phyloP scores from a whole-genome alignment of 2,113 vertebrate species.

The Apeltes quadracus region DNA sequence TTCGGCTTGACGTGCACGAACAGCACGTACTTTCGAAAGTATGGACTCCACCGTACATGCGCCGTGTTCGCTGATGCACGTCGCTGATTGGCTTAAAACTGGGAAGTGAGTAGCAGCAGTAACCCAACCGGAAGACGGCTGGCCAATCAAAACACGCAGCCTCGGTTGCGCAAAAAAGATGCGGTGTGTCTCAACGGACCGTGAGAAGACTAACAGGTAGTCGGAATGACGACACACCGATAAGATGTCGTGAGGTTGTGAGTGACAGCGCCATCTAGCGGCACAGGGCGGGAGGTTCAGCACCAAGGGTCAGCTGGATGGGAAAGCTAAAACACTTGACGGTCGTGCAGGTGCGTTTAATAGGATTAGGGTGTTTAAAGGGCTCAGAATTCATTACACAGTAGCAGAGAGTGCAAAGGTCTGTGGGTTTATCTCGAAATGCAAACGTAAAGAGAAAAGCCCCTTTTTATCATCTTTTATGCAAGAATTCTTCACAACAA shows the following conservation, averaged over 20 bases:
- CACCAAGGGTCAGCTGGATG: background rate
- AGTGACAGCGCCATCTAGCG: slow-evolving; percentile 48
- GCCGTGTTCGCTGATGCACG: background rate
- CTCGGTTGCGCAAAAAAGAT: background rate
- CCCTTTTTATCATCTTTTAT: background rate
- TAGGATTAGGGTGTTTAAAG: background rate
- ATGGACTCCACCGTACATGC: slow-evolving; percentile 54
- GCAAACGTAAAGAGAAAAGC: background rate
- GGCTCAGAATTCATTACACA: background rate
- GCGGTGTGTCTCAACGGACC: background rate
- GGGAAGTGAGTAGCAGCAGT: slow-evolving; percentile 3
- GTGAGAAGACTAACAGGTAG: background rate
- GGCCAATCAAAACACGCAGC: slow-evolving; percentile 27
- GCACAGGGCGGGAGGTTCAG: background rate
- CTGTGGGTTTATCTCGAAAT: background rate
- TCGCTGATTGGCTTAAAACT: slow-evolving; percentile 50
- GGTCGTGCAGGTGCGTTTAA: background rate
- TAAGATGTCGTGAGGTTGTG: background rate
- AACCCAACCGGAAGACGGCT: slow-evolving; percentile 37
- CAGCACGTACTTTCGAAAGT: slow-evolving; percentile 11
- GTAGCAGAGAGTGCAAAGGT: background rate
- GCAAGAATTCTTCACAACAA: background rate
- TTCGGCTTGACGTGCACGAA: background rate
- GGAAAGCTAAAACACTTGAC: background rate
- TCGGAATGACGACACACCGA: background rate